Conservation (phyloP, 2,113 vertebrate genomes). For the Halichoeres trimaculatus region DNA sequence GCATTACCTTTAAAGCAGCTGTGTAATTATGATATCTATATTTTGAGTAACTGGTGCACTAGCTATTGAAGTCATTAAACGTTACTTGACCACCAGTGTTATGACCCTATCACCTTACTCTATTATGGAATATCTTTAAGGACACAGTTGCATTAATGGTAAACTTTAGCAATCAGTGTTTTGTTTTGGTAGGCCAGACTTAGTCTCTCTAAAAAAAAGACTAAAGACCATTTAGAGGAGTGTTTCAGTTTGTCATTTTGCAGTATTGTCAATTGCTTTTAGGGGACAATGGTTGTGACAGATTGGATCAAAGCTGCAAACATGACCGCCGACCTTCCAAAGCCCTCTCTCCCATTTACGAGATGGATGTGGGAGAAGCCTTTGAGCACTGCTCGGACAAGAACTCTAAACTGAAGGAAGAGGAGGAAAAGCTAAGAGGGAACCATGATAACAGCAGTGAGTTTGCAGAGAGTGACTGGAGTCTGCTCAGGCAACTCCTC, state of each 20-base stretch:
- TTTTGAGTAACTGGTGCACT: slow-evolving; percentile 26
- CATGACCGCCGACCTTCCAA: slow-evolving; percentile 94
- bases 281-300: slow-evolving; percentile 99
- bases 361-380: slow-evolving; percentile 93
- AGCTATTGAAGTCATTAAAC: background rate
- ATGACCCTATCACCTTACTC: slow-evolving; percentile 9
- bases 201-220: slow-evolving; percentile 41
- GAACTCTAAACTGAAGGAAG: slow-evolving; percentile 83
- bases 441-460: slow-evolving; percentile 76
- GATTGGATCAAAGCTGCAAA: slow-evolving; percentile 95
- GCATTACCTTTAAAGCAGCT: slow-evolving; percentile 80
- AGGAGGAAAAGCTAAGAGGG: slow-evolving; percentile 79
- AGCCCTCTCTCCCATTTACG: slow-evolving; percentile 97
- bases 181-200: slow-evolving; percentile 35
- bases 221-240: slow-evolving; percentile 44
- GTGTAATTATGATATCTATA: slow-evolving; percentile 53
- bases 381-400: slow-evolving; percentile 89
- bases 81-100: slow-evolving; percentile 5
- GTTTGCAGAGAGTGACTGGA: slow-evolving; percentile 96
- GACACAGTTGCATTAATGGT: slow-evolving; percentile 79
- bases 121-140: slow-evolving; percentile 24
- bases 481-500: slow-evolving; percentile 91
- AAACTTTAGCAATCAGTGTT: slow-evolving; percentile 47
- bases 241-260: slow-evolving; percentile 94
- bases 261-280: slow-evolving; percentile 99